Evolutionary conservation across 2,888 invertebrate species (phyloP), one percentile per base, ranked within the genome.

Genomic region (Endotricha flammealis): DNA sequence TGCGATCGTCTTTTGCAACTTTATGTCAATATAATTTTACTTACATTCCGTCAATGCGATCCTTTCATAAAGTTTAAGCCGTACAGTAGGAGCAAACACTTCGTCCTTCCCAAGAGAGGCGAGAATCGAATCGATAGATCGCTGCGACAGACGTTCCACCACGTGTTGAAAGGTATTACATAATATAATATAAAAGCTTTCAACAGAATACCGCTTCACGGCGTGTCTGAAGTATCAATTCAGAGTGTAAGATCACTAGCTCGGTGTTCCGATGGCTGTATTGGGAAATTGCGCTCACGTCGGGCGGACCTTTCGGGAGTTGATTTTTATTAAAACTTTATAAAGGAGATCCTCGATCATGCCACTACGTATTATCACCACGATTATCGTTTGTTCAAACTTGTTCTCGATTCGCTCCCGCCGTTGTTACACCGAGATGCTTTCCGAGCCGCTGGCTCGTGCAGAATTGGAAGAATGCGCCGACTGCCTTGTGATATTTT

Each of bases 131-230:
- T 77, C 76, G 69, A 79, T 75, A 77, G 76, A 78, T 76, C 72
- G 69, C 61, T 50, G 57, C 78, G 77, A 75, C 80, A 80, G 81
- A 82, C 81, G 78, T 73, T 80, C 57, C 59, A 70, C 78, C 80
- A 80, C 79, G 78, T 80, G 76, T 80, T 64, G 67, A 70, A 77
- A 81, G 79, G 76, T 80, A 76, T 78, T 73, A 74, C 79, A 82
- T 86, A 85, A 86, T 85, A 82, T 82, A 82, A 85, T 83, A 83
- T 80, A 82, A 82, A 83, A 85, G 80, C 85, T 86, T 83, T 85
- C 82, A 83, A 82, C 74, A 81, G 79, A 82, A 82, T 77, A 76
- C 75, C 76, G 74, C 71, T 76, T 68, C 67, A 70, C 70, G 56
- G 70, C 67, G 70, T 70, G 82, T 82, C 82, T 85, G 78, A 82